Conservation (phyloP, 92 coral and sea anemone species). For the Zoanthus gigantus region DNA sequence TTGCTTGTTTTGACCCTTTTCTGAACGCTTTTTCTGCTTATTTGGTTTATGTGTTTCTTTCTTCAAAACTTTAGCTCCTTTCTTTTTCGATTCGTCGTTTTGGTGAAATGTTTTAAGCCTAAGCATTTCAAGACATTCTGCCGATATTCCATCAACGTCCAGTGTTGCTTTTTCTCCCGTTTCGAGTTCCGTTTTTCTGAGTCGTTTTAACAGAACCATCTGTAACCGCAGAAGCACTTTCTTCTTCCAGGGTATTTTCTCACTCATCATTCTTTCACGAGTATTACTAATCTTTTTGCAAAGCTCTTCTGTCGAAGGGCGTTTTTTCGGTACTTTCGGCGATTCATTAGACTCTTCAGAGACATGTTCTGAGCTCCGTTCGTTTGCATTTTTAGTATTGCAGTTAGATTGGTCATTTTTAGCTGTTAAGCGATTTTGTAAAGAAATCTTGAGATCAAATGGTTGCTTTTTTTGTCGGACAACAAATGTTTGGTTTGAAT, state of each 20-base stretch:
- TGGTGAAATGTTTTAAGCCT: conserved; percentile 2
- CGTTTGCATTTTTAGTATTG: not conserved
- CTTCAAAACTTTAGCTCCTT: not conserved
- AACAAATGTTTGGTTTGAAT: not conserved
- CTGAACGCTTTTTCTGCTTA: conserved; percentile 6
- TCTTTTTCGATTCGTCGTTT: conserved; percentile 34
- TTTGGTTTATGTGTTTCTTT: conserved; percentile 12
- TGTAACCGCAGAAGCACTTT: conserved; percentile 75
- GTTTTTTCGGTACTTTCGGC: conserved; percentile 41
- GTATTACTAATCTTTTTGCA: conserved; percentile 70
- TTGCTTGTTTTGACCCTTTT: conserved; percentile 18
- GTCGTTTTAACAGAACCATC: conserved; percentile 60
- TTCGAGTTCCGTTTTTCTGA: conserved; percentile 68
- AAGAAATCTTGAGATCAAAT: not conserved
- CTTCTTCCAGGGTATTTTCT: conserved; percentile 82
- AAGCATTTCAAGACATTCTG: conserved; percentile 32
- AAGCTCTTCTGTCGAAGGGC: conserved; percentile 63
- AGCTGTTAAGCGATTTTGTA: not conserved
- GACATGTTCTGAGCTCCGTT: not conserved
- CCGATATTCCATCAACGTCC: conserved; percentile 42
- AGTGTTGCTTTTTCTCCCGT: conserved; percentile 75
- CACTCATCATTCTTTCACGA: conserved; percentile 68
- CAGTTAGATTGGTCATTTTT: not conserved
- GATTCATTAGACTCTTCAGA: not conserved
- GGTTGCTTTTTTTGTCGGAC: not conserved